phyloP scores from a whole-genome alignment of 1,140 invertebrate genomes.

The Mya arenaria region DNA sequence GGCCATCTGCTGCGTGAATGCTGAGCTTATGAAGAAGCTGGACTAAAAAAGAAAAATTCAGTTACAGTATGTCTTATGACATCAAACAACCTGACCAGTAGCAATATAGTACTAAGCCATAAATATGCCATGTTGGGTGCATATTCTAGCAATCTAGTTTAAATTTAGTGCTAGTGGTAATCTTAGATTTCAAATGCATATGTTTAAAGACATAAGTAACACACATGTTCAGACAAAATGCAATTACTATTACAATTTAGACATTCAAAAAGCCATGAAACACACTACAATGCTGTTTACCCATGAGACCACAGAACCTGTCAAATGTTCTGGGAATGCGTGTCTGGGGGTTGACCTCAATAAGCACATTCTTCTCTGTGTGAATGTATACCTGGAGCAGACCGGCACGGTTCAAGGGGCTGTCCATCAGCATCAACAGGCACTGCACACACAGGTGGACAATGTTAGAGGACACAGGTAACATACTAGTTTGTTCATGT shows the following conservation, averaged over 20 bases:
- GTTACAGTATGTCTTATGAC: not conserved
- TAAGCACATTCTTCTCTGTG: conserved; percentile 98
- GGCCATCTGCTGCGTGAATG: conserved; percentile 93
- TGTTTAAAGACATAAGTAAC: too few relatives aligned
- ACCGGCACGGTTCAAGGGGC: conserved; percentile 95
- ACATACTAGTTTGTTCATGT: too few relatives aligned
- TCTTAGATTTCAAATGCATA: too few relatives aligned
- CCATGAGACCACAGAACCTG: conserved; percentile 98
- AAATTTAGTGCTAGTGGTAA: too few relatives aligned
- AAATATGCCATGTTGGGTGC: too few relatives aligned
- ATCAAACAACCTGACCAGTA: not conserved
- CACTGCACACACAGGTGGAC: conserved; percentile 82
- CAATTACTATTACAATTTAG: too few relatives aligned
- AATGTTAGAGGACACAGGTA: too few relatives aligned
- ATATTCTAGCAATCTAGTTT: too few relatives aligned
- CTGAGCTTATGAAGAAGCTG: conserved; percentile 97
- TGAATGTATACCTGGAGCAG: conserved; percentile 93
- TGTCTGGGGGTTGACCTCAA: conserved; percentile 99
- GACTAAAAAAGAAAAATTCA: conserved; percentile 85
- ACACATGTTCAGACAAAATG: too few relatives aligned
- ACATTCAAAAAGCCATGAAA: too few relatives aligned
- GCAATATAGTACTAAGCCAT: too few relatives aligned
- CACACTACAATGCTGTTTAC: conserved; percentile 86
- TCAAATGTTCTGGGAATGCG: conserved; percentile 99
- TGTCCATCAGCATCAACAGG: conserved; percentile 97